Percentiles rank a stretch among this genome's conserved stretches.
Evolutionary conservation across 2,888 invertebrate genomes (phyloP).

Genomic region (Chalcis sispes): DNA sequence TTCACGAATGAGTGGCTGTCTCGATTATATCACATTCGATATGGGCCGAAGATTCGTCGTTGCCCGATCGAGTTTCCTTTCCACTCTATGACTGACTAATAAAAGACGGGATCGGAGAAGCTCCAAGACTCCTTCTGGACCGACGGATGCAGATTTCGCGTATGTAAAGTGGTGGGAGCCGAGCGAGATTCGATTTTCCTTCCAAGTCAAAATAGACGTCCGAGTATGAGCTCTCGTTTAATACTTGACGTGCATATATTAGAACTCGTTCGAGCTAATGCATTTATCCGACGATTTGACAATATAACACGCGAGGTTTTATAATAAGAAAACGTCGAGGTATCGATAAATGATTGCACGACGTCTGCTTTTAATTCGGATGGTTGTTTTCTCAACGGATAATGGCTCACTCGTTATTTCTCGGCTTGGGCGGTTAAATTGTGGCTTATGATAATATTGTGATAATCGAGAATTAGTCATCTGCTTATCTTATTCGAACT

Average conservation of each 20-base stretch:
- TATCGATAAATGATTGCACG: too few species aligned
- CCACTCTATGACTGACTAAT: slow-evolving; percentile 68
- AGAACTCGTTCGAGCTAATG: not conserved
- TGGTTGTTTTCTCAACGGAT: too few species aligned
- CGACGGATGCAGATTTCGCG: not conserved
- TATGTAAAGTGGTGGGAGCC: slow-evolving; percentile 29
- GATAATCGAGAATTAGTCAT: too few species aligned
- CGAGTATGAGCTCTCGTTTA: not conserved
- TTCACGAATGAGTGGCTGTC: too few species aligned
- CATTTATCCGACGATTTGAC: slow-evolving; percentile 18
- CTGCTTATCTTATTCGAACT: too few species aligned
- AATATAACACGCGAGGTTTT: not conserved
- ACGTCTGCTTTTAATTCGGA: too few species aligned
- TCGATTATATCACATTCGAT: too few species aligned
- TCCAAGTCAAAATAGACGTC: slow-evolving; percentile 28
- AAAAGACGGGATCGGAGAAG: slow-evolving; percentile 58
- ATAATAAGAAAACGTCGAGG: too few species aligned
- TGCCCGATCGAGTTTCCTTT: slow-evolving; percentile 63
- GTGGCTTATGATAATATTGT: too few species aligned
- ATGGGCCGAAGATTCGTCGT: slow-evolving; percentile 42
- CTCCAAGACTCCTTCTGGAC: slow-evolving; percentile 26
- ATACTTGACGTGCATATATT: not conserved
- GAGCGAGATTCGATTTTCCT: slow-evolving; percentile 22
- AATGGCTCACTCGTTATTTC: too few species aligned
- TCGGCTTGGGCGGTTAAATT: too few species aligned